A percentile compares a stretch with the other conserved stretches of the same genome.
These are phyloP conservation scores for Phyllostomus discolor DNA, from an alignment of 2,113 vertebrate species.

Conservation along the genomic window DNA sequence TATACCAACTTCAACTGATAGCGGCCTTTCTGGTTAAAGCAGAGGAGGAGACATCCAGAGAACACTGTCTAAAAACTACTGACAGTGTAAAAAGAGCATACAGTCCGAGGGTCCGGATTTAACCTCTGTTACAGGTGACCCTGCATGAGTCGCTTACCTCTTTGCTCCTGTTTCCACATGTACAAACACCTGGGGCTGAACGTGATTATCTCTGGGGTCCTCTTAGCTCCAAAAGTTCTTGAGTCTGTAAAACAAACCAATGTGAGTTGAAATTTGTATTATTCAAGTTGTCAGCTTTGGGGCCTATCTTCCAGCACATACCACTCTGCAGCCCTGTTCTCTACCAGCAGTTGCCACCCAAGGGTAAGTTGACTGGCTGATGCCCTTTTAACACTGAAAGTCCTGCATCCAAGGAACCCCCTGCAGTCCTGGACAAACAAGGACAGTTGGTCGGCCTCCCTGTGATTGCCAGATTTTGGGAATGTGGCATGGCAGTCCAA, in stretches of 20 bases:
- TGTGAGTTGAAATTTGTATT: neutral
- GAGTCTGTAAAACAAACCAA: neutral
- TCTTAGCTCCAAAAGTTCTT: neutral
- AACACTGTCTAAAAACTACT: neutral
- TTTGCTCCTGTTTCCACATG: neutral
- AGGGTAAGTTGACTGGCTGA: neutral
- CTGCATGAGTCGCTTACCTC: neutral
- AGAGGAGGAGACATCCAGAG: neutral
- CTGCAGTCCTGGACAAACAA: neutral
- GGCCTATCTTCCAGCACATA: neutral
- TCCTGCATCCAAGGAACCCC: neutral
- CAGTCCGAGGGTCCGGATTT: neutral
- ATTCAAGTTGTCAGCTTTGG: neutral
- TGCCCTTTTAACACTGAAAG: neutral
- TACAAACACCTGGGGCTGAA: neutral
- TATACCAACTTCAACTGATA: neutral
- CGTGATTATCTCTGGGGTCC: neutral
- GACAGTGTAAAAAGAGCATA: neutral
- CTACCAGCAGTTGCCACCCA: neutral
- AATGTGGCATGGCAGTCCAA: neutral
- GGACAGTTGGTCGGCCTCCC: neutral
- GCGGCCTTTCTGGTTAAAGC: neutral
- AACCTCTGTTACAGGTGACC: neutral
- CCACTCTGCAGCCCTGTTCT: neutral
- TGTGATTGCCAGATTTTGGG: neutral